Evolutionary conservation across 2,888 invertebrate genomes (phyloP), one percentile per base, ranked within the genome.

Genomic region (Steinernema scapterisci): DNA sequence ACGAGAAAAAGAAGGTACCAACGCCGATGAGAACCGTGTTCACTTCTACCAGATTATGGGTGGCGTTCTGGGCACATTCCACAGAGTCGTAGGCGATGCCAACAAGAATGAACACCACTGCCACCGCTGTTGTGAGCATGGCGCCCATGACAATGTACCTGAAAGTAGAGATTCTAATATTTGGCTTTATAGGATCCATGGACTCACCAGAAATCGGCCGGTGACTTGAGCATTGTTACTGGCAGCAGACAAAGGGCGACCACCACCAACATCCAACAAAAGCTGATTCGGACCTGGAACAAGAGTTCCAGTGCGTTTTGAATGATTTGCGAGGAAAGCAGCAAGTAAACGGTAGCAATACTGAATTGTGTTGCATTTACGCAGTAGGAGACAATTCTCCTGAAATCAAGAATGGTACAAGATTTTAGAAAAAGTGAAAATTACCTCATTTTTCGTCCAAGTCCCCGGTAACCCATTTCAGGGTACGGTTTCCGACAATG

Each of bases 191-290:
- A 38, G 38, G 38, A 38, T 6, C 9, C 38, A 52, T 73, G n/a
- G n/a, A n/a, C 80, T 51, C 31, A 84, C 86, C 86, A 86, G 72
- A 86, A 86, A 70, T 86, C 86, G 72, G 83, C 83, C n/a, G 86
- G 86, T 63, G 84, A 84, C 43, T 82, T 84, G 25, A 86, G 75
- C 51, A 86, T 79, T n/a, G 85, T 87, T 70, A 86, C 82, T 13
- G 86, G 86, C 73, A 81, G 77, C 25, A 86, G 81, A 21, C 81
- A 19, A 0, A 81, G 45, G 0, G 79, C 78, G 16, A 85, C 71
- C 56, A 85, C 74, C 27, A 82, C 75, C 71, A 84, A 43, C 77
- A 83, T 84, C 75, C 75, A 38, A 72, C 82, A 79, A 13, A 46
- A 56, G 9, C 79, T 75, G 44, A 83, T 70, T 21, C 56, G 45